These are phyloP conservation scores for Alviniconcha strummeri DNA, from an alignment of 2,888 invertebrate genomes.

Conservation along the genomic window DNA sequence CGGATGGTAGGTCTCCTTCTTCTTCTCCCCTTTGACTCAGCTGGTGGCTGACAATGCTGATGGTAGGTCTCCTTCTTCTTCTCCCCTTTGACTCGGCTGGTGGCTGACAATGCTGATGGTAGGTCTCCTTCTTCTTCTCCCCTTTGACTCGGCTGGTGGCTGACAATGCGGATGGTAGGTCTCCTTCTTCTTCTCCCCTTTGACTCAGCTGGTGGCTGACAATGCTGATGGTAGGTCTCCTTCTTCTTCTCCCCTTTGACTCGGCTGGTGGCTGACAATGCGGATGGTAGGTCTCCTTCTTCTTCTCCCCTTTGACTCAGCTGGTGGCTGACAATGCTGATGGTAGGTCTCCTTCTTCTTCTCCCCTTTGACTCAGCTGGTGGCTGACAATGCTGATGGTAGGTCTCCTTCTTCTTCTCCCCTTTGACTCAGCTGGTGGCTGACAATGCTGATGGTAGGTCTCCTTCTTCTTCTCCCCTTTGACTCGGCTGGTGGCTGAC, in stretches of 20 bases:
- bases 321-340: slow-evolving; percentile 15
- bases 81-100: no score
- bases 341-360: slow-evolving; percentile 5
- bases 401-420: not conserved
- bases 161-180: slow-evolving; percentile 20
- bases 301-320: no score
- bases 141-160: no score
- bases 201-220: slow-evolving; percentile 19
- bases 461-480: no score
- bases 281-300: slow-evolving; percentile 9
- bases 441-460: slow-evolving; percentile 21
- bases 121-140: not conserved
- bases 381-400: slow-evolving; percentile 23
- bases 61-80: slow-evolving; percentile 5
- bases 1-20: slow-evolving; percentile 9
- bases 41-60: slow-evolving; percentile 15
- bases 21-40: no score
- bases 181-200: no score
- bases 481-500: slow-evolving; percentile 15
- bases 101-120: slow-evolving; percentile 23
- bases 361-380: no score
- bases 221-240: slow-evolving; percentile 12
- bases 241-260: no score
- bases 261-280: slow-evolving; percentile 11
- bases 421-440: slow-evolving; percentile 17